Base-by-base conservation (phyloP, 2,888 invertebrate species). In the Deilephila porcellus region DNA sequence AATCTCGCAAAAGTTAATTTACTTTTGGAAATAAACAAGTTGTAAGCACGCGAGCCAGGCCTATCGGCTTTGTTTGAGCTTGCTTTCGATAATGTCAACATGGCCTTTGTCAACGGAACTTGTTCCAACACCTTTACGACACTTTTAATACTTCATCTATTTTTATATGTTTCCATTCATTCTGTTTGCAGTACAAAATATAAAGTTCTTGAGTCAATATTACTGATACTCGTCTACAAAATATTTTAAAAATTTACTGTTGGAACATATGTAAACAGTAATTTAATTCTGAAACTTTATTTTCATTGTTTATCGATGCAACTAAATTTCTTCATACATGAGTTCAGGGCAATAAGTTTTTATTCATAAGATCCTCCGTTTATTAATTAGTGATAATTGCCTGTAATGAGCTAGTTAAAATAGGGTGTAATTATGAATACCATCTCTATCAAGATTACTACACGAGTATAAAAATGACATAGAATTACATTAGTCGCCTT, bases 1-100 rank as follows among this genome's bases (percentile, higher is more conserved):
- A 88, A 86, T 82, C 78, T 88, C 85, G 88, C 88, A 83, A 89
- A 90, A 85, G 83, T 84, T 80, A 84, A 84, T 89, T 89, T 88
- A 85, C 88, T 88, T 90, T 91, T 89, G 85, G 87, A 90, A 89
- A 92, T 88, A 89, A 87, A 90, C 90, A 90, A 83, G 85, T 85
- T 88, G 89, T 90, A 86, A 88, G 90, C 86, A 88, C 74, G 83
- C 79, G 75, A 76, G 78, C 67, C 81, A 80, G 85, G 82, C 78
- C 83, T 86, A 88, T 87, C 83, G 81, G 81, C 77, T 78, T 79
- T 93, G 90, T 92, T 91, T 92, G 90, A 90, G 88, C 88, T 90
- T 89, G 87, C 92, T 91, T 91, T 93, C 91, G 91, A 93, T 92
- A 92, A 86, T 90, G 94, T 93, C 93, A 94, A 94, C 90, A 93